Evolutionary conservation across 37 sponge, comb jelly and placozoan genomes (phyloP).

Genomic region (Amphimedon queenslandica): DNA sequence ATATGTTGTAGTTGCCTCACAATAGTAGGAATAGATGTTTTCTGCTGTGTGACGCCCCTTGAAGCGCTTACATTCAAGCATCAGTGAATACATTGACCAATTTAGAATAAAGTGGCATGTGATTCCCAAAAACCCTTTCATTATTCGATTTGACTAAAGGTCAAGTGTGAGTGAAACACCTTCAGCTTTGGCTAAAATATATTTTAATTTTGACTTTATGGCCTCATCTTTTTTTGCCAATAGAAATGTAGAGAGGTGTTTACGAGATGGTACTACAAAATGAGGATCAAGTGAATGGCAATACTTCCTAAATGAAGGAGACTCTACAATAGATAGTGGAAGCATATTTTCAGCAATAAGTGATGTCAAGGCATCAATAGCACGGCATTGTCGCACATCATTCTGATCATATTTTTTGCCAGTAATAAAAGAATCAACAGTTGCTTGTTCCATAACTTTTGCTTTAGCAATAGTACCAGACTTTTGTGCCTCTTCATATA

Average conservation of each 20-base stretch:
- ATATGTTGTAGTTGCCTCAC: not conserved
- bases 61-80: not conserved
- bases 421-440: no score
- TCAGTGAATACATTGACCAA: not conserved
- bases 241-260: not conserved
- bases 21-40: not conserved
- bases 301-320: not conserved
- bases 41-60: not conserved
- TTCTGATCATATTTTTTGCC: not conserved
- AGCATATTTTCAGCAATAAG: slow-evolving; percentile 11
- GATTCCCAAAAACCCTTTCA: slow-evolving; percentile 5
- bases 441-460: no score
- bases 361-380: not conserved
- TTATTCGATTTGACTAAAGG: slow-evolving; percentile 9
- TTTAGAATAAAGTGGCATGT: slow-evolving; percentile 1
- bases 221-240: not conserved
- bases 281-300: not conserved
- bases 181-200: no score
- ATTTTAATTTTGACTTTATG: not conserved
- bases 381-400: not conserved
- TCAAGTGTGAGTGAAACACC: slow-evolving; percentile 6
- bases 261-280: not conserved
- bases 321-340: slow-evolving; percentile 4
- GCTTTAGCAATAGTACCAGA: not conserved
- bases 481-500: no score